Evolutionary conservation across 2,888 invertebrate genomes (phyloP), one percentile per base, ranked within the genome.

Genomic region (Lochmaea capreae): DNA sequence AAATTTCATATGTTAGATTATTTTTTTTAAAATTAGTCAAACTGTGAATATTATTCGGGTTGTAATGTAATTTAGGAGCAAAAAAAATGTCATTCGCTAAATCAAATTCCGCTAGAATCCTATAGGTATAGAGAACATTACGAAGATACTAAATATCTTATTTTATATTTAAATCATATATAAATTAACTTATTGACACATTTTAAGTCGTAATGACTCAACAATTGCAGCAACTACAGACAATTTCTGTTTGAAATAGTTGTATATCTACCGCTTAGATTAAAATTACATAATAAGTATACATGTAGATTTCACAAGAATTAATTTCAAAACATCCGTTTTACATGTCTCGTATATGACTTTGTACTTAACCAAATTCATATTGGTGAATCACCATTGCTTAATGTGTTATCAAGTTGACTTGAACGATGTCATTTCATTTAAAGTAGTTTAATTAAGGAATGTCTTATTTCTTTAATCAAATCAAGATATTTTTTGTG

Each of bases 241-340:
- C 16, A 71, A 71, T 16, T 58, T 43, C 43, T 46, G 54, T 71
- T 43, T 71, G 65, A 71, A 71, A 65, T 71, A 65, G 65, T 71
- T 58, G 49, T 71, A 18, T 54, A 65, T 22, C 57, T 71, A 71
- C 26, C 26, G 65, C 46, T 71, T 52, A 65, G 57, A 70, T 70
- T 63, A 69, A 22, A 52, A 70, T 75, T 75, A 75, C 72, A 70
- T 75, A 75, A 75, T 65, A 16, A 59, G 69, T 75, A 71, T 72
- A 75, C 72, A 75, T 75, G 72, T 59, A 63, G 42, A 70, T 75
- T 75, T 75, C 75, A 75, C 61, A 63, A 63, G 67, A 69, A 58
- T 59, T 46, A 58, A 39, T 75, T 75, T 72, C 75, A 59, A 72
- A 72, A 75, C 66, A 75, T 75, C 72, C 75, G 75, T n/a, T 75